A percentile compares a stretch with the other conserved stretches of the same genome.
Evolutionary conservation across 2,797 vertebrate genomes (phyloP).

Genomic region (Falco columbarius): DNA sequence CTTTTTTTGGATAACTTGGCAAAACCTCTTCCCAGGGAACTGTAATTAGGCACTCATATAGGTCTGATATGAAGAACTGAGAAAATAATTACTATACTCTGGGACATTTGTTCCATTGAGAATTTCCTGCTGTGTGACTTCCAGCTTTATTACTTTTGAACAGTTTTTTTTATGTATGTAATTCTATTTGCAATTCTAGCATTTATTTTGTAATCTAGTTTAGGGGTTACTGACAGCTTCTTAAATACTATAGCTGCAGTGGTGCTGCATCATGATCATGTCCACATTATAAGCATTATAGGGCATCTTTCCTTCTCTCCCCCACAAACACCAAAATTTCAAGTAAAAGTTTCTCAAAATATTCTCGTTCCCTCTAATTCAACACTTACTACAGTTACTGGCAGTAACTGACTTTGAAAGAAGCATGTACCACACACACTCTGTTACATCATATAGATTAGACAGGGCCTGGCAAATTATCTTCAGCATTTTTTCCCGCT

Average conservation of each 20-base stretch:
- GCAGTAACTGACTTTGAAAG: neutral
- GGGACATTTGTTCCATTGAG: neutral
- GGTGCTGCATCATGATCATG: neutral
- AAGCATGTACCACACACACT: fast-evolving
- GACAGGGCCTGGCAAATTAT: neutral
- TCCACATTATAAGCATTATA: neutral
- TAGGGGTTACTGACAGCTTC: neutral
- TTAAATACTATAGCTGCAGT: neutral
- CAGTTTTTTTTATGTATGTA: neutral
- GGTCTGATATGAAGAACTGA: neutral
- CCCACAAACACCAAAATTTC: neutral
- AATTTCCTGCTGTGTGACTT: neutral
- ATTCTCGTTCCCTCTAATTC: neutral
- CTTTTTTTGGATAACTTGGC: neutral
- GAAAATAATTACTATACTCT: neutral
- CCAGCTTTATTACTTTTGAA: neutral
- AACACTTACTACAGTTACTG: neutral
- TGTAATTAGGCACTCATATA: neutral
- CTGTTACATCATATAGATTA: neutral
- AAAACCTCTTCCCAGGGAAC: neutral
- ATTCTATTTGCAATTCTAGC: neutral
- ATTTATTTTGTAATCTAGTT: neutral
- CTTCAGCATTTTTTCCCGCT: neutral
- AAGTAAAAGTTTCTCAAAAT: neutral
- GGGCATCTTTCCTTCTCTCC: neutral